phyloP scores from a whole-genome alignment of 2,888 invertebrate genomes.

The Laspeyria flexula region DNA sequence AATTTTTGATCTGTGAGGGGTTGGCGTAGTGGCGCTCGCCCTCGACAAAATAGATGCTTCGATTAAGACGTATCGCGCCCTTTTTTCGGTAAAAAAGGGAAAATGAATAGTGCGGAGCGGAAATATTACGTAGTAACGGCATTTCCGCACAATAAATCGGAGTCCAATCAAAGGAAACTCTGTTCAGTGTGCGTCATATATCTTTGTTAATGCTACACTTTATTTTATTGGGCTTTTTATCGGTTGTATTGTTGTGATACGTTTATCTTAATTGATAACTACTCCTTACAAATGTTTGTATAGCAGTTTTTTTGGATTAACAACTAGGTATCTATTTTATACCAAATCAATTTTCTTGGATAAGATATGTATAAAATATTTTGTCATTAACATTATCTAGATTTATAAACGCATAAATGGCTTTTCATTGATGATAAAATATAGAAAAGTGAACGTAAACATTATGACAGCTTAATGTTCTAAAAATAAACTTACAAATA shows the following conservation, averaged over 20 bases:
- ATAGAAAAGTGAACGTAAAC: too few relatives aligned
- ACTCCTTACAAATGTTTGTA: conserved; percentile 10
- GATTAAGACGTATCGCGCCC: conserved; percentile 85
- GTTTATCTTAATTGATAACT: conserved; percentile 73
- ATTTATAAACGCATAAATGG: too few relatives aligned
- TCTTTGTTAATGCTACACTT: conserved; percentile 84
- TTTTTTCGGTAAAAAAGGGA: conserved; percentile 84
- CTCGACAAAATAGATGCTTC: conserved; percentile 58
- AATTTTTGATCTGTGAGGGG: conserved; percentile 22
- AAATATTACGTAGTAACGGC: conserved; percentile 85
- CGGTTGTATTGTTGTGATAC: conserved; percentile 70
- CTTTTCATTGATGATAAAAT: too few relatives aligned
- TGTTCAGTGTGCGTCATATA: conserved; percentile 70
- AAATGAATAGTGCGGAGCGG: conserved; percentile 83
- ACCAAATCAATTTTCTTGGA: not conserved
- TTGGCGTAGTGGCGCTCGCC: conserved; percentile 37
- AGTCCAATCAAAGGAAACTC: conserved; percentile 84
- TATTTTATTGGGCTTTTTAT: conserved; percentile 84
- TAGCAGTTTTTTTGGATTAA: not conserved
- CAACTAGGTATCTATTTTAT: not conserved
- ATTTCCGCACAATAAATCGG: conserved; percentile 86
- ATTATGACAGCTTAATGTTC: too few relatives aligned
- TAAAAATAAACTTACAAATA: too few relatives aligned
- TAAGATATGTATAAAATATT: not conserved
- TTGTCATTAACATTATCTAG: too few relatives aligned